Evolutionary conservation across 1,140 invertebrate genomes (phyloP).

Genomic region (Spodoptera litura): DNA sequence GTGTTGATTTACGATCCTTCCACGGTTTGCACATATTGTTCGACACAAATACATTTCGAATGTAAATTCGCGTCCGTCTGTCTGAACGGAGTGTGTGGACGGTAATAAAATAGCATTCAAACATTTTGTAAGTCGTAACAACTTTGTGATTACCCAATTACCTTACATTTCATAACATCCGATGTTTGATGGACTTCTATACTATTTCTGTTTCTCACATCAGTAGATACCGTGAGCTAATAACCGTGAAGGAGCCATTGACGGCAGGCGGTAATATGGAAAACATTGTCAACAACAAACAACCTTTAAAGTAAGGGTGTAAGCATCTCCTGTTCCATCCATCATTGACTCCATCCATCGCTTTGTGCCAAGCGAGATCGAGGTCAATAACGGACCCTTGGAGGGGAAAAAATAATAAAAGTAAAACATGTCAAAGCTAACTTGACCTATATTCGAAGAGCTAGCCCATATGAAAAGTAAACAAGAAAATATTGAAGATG

Average conservation of each 20-base stretch:
- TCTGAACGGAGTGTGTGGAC: not conserved
- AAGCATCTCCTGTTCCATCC: too few relatives aligned
- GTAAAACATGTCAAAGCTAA: too few relatives aligned
- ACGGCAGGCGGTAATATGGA: too few relatives aligned
- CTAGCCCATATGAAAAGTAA: too few relatives aligned
- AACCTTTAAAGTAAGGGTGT: too few relatives aligned
- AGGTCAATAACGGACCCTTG: too few relatives aligned
- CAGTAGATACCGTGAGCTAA: not conserved
- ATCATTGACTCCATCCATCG: too few relatives aligned
- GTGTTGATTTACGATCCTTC: conserved; percentile 6
- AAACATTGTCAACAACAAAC: too few relatives aligned
- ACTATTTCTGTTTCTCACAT: conserved; percentile 24
- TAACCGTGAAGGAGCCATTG: not conserved
- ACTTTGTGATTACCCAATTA: conserved; percentile 20
- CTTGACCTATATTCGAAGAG: too few relatives aligned
- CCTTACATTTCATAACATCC: conserved; percentile 36
- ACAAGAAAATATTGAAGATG: too few relatives aligned
- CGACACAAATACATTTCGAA: conserved; percentile 8
- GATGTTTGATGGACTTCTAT: conserved; percentile 24
- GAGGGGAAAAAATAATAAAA: too few relatives aligned
- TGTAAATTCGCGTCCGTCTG: not conserved
- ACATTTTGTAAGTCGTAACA: conserved; percentile 32
- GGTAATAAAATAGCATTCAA: conserved; percentile 13
- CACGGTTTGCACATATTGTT: not conserved
- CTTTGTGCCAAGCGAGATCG: too few relatives aligned